Evolutionary conservation across 2,888 invertebrate genomes (phyloP).

Genomic region (Calameuta pallipes): DNA sequence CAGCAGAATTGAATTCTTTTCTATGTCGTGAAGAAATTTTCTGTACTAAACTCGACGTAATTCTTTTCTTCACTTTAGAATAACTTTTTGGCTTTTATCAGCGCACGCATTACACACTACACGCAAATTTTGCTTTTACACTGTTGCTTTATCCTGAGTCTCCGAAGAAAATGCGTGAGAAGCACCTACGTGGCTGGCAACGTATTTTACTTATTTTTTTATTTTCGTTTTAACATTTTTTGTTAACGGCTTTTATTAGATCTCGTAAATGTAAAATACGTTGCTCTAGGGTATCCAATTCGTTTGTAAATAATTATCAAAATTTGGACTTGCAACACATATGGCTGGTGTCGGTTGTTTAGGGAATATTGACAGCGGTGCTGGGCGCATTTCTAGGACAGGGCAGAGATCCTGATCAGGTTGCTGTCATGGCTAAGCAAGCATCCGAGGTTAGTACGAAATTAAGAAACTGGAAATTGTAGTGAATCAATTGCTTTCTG

Average conservation of each 20-base stretch:
- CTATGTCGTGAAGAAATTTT: not conserved
- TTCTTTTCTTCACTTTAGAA: not conserved
- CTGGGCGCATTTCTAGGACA: slow-evolving; percentile 88
- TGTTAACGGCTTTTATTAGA: not conserved
- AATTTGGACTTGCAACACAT: slow-evolving; percentile 50
- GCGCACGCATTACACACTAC: not conserved
- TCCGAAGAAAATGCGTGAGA: not conserved
- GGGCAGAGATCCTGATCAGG: slow-evolving; percentile 90
- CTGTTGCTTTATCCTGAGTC: not conserved
- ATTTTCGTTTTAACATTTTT: not conserved
- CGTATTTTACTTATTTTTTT: not conserved
- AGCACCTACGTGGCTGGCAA: not conserved
- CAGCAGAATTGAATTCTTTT: not conserved
- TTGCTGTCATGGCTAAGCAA: slow-evolving; percentile 94
- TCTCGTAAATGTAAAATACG: not conserved
- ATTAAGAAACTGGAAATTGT: not conserved
- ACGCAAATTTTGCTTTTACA: not conserved
- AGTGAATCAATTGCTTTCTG: not conserved
- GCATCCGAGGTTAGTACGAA: slow-evolving; percentile 88
- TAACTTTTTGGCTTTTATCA: not conserved
- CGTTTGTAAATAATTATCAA: slow-evolving; percentile 47
- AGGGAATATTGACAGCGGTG: slow-evolving; percentile 93
- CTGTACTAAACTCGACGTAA: not conserved
- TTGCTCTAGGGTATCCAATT: not conserved
- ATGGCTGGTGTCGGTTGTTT: slow-evolving; percentile 69